A percentile compares a stretch with the other conserved stretches of the same genome.
phyloP scores from a whole-genome alignment of 1,140 invertebrate species.

The Brachionus rubens region DNA sequence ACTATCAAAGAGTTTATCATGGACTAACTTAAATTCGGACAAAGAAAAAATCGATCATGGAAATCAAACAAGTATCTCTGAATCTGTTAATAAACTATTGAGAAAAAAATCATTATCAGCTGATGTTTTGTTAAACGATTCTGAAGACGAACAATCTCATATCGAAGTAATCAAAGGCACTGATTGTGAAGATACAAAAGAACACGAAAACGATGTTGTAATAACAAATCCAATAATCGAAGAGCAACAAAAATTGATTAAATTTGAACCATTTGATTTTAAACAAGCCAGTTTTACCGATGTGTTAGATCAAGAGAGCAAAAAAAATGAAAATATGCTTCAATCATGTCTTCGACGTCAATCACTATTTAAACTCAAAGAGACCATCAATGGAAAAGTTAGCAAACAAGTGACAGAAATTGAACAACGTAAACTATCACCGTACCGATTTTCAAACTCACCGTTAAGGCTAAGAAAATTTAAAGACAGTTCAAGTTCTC shows the following conservation, averaged over 20 bases:
- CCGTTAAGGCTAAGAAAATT: conserved; percentile 32
- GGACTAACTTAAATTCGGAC: not conserved
- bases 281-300: not conserved
- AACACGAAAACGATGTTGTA: not conserved
- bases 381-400: conserved; percentile 43
- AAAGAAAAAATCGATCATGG: not conserved
- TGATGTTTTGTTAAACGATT: conserved; percentile 30
- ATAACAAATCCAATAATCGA: conserved; percentile 30
- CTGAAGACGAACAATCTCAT: not conserved
- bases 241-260: conserved; percentile 26
- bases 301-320: not conserved
- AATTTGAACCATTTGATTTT: conserved; percentile 37
- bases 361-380: conserved; percentile 26
- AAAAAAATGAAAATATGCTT: conserved; percentile 18
- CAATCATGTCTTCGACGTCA: conserved; percentile 24
- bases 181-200: not conserved
- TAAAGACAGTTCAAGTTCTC: not conserved
- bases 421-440: conserved; percentile 31
- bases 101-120: conserved; percentile 31
- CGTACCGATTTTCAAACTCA: conserved; percentile 39
- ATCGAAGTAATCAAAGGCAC: not conserved
- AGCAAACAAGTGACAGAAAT: conserved; percentile 41
- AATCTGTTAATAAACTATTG: conserved; percentile 11
- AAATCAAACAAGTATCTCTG: not conserved
- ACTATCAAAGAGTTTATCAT: not conserved